Base-by-base conservation (phyloP, 2,113 vertebrate species). In the Oplegnathus fasciatus region DNA sequence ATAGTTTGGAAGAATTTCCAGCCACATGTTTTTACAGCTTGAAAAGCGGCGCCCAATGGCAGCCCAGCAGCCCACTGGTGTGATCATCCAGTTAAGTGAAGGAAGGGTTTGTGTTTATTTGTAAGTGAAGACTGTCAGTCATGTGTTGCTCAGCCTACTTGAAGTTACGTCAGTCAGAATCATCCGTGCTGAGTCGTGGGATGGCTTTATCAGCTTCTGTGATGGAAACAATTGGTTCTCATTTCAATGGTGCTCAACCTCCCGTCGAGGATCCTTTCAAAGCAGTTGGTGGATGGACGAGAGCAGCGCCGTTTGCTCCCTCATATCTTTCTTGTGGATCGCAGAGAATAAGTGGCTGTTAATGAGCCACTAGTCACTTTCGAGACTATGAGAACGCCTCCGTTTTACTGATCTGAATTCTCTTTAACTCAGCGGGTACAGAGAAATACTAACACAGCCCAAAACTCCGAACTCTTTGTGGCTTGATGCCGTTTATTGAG, bases 401-500 rank as follows among this genome's bases (percentile, higher is more conserved):
- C 7, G 6, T 52, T 62, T 61, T 37, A 46, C 74, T 60, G 54
- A 34, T 67, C 37, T 72, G 40, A 72, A 54, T 75, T 20, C 76
- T 48, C 37, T 22, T 37, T 52, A 57, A n/a, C 28, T 60, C 55
- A 26, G 4, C 22, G n/a, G 26, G 24, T 13, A 32, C 2, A 44
- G 32, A 55, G 32, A 37, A 71, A 57, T 18, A 54, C 28, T 0
- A 54, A 60, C 10, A 13, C 11, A 37, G 11, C 5, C 44, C 55
- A 42, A 37, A 83, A 80, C n/a, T 57, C 40, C 18, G 24, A 26
- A 50, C 2, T 3, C 28, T 73, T 73, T 48, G 37, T 30, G 52
- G 57, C n/a, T 55, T 46, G 8, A 15, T 75, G 66, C 26, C 9
- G 54, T 86, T 80, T 64, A 78, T 30, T 71, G 73, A 58, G 48